Evolutionary conservation across 1,140 invertebrate genomes (phyloP).

Genomic region (Diploscapter pachys): DNA sequence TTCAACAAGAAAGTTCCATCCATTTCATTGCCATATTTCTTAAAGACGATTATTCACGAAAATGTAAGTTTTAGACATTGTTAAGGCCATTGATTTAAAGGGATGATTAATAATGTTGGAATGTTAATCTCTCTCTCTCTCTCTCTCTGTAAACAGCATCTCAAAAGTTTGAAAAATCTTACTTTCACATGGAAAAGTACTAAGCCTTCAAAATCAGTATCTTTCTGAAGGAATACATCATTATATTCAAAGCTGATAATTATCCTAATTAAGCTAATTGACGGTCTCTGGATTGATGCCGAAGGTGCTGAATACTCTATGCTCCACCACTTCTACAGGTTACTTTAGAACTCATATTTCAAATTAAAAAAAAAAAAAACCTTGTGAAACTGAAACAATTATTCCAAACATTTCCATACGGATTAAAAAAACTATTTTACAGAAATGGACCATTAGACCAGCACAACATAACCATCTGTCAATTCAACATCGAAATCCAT

Average conservation of each 20-base stretch:
- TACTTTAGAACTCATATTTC: too few relatives aligned
- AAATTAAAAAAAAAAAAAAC: too few relatives aligned
- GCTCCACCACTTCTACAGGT: background rate
- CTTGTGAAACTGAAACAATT: too few relatives aligned
- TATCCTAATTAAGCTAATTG: background rate
- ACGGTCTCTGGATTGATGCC: conserved; percentile 16
- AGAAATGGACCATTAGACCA: background rate
- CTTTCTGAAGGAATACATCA: conserved; percentile 8
- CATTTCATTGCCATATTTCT: background rate
- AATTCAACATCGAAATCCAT: conserved; percentile 9
- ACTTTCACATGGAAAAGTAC: background rate
- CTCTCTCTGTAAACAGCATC: too few relatives aligned
- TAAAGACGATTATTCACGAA: background rate
- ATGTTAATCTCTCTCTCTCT: too few relatives aligned
- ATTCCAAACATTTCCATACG: too few relatives aligned
- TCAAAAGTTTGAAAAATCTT: too few relatives aligned
- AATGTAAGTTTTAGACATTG: background rate
- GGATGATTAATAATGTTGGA: background rate
- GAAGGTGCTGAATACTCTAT: conserved; percentile 7
- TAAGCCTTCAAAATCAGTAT: background rate
- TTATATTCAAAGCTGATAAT: too few relatives aligned
- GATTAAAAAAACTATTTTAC: too few relatives aligned
- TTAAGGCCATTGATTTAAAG: background rate
- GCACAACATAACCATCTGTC: conserved; percentile 12
- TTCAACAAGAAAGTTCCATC: background rate